Evolutionary conservation across 2,888 invertebrate species (phyloP), one percentile per base, ranked within the genome.

Genomic region (Steromphala cineraria): DNA sequence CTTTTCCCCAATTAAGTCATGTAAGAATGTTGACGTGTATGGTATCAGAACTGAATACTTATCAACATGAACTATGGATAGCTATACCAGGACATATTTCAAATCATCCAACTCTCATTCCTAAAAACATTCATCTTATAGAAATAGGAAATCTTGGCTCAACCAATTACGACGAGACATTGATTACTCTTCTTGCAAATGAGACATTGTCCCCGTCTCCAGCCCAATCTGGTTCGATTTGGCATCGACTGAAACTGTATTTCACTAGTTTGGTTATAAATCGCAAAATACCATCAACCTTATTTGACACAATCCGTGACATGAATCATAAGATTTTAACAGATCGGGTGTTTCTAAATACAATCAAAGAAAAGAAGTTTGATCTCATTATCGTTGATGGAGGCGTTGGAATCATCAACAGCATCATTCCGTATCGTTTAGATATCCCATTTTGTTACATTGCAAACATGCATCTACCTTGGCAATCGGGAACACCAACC

Each of bases 371-470:
- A 24, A 62, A 62, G 28, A 62, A 62, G 13, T 62, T 62, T 28
- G 62, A 62, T 13, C 24, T 62, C 28, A 28, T 28, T 15, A 7
- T 62, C 5, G 62, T 62, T 15, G 62, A 62, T 24, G 62, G 62
- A 24, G 21, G 24, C 17, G n/a, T 74, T 17, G 53, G 31, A 17
- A 52, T 67, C 21, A 81, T 79, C 53, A 46, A 62, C 21, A 56
- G 55, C 7, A 31, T 82, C 55, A 53, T 85, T n/a, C 83, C 85
- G 0, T 75, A 80, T 21, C 53, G 55, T 10, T 62, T 84, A 7
- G 74, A 67, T 24, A 71, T 84, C 24, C 83, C 83, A 0, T 84
- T 80, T 62, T 80, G 79, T 3, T 52, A 80, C 15, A 31, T 81
- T 28, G 76, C 67, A 40, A 79, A 76, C n/a, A 19, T 71, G 19